Conservation (phyloP, 1,140 invertebrate species). For the Brachionus asplanchnoidis region DNA sequence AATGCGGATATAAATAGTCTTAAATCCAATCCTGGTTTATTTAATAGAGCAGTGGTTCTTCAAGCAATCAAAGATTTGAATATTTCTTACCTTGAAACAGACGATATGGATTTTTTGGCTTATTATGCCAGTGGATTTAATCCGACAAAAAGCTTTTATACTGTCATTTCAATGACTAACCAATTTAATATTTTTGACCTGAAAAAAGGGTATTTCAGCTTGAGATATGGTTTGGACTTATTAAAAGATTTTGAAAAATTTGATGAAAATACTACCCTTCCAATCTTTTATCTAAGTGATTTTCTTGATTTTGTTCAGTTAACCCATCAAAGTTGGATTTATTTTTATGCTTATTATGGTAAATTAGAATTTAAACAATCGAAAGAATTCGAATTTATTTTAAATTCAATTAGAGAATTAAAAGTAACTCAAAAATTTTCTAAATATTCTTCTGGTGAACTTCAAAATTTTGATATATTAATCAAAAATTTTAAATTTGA, state of each 20-base stretch:
- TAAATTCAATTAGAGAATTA: not conserved
- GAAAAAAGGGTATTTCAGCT: not conserved
- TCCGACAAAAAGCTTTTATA: not conserved
- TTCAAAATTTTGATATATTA: not conserved
- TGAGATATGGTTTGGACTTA: not conserved
- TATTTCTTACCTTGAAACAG: not conserved
- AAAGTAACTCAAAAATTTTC: not conserved
- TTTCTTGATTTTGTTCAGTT: not conserved
- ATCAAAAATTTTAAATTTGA: not conserved
- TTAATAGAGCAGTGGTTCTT: not conserved
- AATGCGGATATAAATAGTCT: not conserved
- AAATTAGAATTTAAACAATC: not conserved
- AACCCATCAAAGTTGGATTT: not conserved
- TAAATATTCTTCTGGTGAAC: not conserved
- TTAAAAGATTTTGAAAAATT: not conserved
- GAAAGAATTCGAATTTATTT: not conserved
- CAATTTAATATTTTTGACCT: not conserved
- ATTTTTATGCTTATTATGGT: not conserved
- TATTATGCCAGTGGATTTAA: not conserved
- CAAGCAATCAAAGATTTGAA: not conserved
- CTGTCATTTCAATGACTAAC: not conserved
- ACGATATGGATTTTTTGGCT: not conserved
- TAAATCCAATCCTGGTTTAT: not conserved
- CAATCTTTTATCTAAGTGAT: not conserved
- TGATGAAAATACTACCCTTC: not conserved